Evolutionary conservation across 1,140 invertebrate genomes (phyloP), one percentile per base, ranked within the genome.

Genomic region (Sesamia nonagrioides): DNA sequence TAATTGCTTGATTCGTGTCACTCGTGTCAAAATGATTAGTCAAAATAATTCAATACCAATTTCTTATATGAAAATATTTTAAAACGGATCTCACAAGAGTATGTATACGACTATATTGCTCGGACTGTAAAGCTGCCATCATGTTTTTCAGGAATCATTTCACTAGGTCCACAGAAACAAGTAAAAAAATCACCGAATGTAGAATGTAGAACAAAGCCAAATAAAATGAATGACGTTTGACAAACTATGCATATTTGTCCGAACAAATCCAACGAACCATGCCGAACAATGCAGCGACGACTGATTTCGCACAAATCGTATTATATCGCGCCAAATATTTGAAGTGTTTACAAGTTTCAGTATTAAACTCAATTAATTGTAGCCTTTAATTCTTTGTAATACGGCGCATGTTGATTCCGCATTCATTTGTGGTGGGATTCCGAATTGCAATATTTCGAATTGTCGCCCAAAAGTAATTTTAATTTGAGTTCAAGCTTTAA

Each of bases 391-490:
- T 21, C 88, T 27, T 52, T 63, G 85, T 80, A 77, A 84, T 89
- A 89, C 72, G 42, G 63, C 8, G 73, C 58, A 66, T 63, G 71
- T 63, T 61, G 58, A 75, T 63, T 78, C 73, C 66, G 56, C 71
- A 77, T 76, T 80, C 82, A 84, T 88, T 75, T 84, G 74, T 56
- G 79, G 73, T 61, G 61, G 63, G 78, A 42, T 69, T 48, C 54
- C 66, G 75, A 80, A 90, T 86, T 79, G 83, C 84, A 88, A 87
- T 89, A 82, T 82, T 79, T 78, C 80, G 81, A 78, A 75, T 84
- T 85, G 76, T 72, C 82, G 82, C 85, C 81, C 86, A 80, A 82
- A 45, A 87, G 88, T 81, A 86, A 89, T 88, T 88, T 89, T 75
- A 75, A 75, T 75, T 75, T 45, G 27, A 50, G 73, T 63, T 45